Percentiles rank a stretch among this genome's conserved stretches.
Conservation (phyloP, 92 coral and sea anemone species). For the Anthopleura xanthogrammica region DNA sequence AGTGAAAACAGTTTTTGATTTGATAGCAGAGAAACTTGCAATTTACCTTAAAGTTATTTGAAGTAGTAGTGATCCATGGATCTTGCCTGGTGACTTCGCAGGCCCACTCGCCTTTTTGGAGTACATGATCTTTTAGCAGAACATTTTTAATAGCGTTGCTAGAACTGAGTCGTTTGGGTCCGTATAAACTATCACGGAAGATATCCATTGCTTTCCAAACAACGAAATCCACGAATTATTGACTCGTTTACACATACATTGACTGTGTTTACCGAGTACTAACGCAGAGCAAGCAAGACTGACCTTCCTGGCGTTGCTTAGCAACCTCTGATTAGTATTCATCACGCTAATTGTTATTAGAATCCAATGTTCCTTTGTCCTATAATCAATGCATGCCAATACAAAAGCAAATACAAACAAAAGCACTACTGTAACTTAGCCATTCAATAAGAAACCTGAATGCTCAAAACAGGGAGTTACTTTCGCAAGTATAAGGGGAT, state of each 20-base stretch:
- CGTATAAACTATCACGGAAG: constrained; percentile 59
- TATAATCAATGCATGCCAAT: background rate
- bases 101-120: constrained; percentile 75
- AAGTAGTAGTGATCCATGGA: constrained; percentile 71
- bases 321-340: constrained; percentile 39
- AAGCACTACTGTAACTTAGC: background rate
- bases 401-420: background rate
- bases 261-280: constrained; percentile 16
- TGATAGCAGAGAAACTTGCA: background rate
- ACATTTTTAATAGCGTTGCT: constrained; percentile 67
- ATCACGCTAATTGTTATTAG: constrained; percentile 7
- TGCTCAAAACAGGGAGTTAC: no score
- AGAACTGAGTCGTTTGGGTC: constrained; percentile 74
- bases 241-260: constrained; percentile 7
- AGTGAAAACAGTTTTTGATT: background rate
- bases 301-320: constrained; percentile 17
- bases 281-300: background rate
- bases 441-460: no score
- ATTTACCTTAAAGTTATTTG: constrained; percentile 61
- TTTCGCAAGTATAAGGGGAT: no score
- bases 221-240: background rate
- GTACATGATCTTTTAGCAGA: constrained; percentile 59
- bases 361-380: background rate
- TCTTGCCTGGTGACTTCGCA: constrained; percentile 9
- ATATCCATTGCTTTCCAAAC: constrained; percentile 16